Base-by-base conservation (phyloP, 1,140 invertebrate genomes). In the Zelostemma sp. region DNA sequence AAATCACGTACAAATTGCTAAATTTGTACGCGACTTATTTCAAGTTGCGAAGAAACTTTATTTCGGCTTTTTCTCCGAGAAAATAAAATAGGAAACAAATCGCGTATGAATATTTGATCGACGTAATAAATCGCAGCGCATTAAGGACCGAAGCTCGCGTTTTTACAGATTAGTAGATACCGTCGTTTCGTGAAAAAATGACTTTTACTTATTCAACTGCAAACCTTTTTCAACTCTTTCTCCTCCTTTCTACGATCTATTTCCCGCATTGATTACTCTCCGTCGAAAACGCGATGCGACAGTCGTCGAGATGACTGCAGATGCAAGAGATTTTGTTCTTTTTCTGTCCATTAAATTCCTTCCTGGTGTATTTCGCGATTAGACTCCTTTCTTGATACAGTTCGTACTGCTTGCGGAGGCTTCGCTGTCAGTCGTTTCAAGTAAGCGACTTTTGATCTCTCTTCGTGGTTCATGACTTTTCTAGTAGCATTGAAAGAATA, bases 211-310 rank as follows among this genome's bases (percentile, higher is more conserved):
- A 31, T 31, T 31, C 28, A 6, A 31, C 28, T 31, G 28, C 11
- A 5, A 31, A 11, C 28, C 28, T 6, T 31, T 31, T 31, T 11
- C 28, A 31, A 31, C 28, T 31, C 28, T 31, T 31, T 31, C 11
- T 6, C 11, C 28, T 31, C n/a, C n/a, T n/a, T n/a, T n/a, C n/a
- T 31, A 31, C 28, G 11, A 11, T 65, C 50, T 54, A 50, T 59
- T 48, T 16, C n/a, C 35, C 43, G 28, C 55, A 58, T 65, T 59
- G 62, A 65, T 65, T 59, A 59, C 62, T 58, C 57, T 53, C 55
- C 54, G 54, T 51, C 61, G 50, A 50, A 56, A 63, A 63, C 43
- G 51, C 35, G 11, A 5, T 11, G 11, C 28, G 28, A 31, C 28
- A 54, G 12, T 31, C n/a, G 28, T 19, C 28, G 25, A 56, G 19